Evolutionary conservation across 92 coral and sea anemone species (phyloP).

Genomic region (Umimayanthus chanpuru): DNA sequence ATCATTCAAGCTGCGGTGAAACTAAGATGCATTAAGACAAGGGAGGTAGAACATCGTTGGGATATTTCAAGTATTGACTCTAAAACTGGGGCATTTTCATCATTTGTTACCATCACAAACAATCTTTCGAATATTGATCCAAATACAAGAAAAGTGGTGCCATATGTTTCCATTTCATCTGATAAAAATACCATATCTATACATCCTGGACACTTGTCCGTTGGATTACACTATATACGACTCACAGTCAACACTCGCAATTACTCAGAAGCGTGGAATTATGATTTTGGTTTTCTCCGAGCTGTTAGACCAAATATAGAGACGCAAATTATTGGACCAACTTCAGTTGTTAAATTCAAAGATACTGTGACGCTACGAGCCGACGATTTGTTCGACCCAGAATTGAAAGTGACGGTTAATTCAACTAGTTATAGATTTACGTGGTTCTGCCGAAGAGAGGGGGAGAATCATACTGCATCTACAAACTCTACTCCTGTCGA

Average conservation of each 20-base stretch:
- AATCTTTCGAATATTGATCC: constrained; percentile 36
- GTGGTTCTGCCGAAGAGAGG: constrained; percentile 74
- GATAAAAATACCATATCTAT: constrained; percentile 43
- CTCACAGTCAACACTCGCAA: constrained; percentile 54
- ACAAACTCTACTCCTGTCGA: constrained; percentile 55
- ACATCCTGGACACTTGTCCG: constrained; percentile 30
- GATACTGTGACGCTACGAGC: constrained; percentile 61
- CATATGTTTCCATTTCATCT: constrained; percentile 33
- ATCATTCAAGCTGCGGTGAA: constrained; percentile 53
- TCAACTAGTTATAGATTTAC: constrained; percentile 47
- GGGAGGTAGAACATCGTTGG: constrained; percentile 50
- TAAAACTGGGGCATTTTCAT: neutral
- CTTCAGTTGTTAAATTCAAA: constrained; percentile 56
- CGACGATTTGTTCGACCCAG: constrained; percentile 62
- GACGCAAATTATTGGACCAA: constrained; percentile 57
- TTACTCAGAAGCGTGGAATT: constrained; percentile 62
- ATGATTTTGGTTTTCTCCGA: constrained; percentile 71
- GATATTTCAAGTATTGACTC: constrained; percentile 36
- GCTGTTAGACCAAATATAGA: constrained; percentile 60
- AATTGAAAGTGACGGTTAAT: neutral
- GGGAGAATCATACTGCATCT: constrained; percentile 50
- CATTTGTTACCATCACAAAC: constrained; percentile 3
- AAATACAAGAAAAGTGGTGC: constrained; percentile 33
- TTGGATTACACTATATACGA: constrained; percentile 63
- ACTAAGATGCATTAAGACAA: constrained; percentile 55